A percentile compares a stretch with the other conserved stretches of the same genome.
Evolutionary conservation across 2,797 vertebrate species (phyloP).

Genomic region (Zenarchopterus dispar): DNA sequence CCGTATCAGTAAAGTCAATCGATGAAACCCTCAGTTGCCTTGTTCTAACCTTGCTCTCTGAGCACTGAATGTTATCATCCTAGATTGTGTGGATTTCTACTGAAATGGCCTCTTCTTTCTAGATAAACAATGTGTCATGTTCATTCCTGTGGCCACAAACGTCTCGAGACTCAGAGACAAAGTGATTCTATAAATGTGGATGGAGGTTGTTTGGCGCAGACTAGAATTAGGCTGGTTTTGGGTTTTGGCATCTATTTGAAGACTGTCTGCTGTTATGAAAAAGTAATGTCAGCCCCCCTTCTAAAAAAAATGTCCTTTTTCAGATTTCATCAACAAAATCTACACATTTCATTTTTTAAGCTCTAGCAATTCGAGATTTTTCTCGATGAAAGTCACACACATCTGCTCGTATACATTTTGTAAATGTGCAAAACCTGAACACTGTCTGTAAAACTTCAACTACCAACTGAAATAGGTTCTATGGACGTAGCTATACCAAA

Average conservation of each 20-base stretch:
- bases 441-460: conserved; percentile 84
- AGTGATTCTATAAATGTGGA: background rate
- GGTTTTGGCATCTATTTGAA: conserved; percentile 1
- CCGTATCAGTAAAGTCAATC: conserved; percentile 54
- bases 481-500: conserved; percentile 84
- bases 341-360: conserved; percentile 33
- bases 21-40: conserved; percentile 77
- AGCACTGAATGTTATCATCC: conserved; percentile 77
- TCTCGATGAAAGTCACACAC: conserved; percentile 36
- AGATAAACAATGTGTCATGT: conserved; percentile 56
- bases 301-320: background rate
- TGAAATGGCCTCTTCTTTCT: conserved; percentile 63
- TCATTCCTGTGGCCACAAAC: conserved; percentile 75
- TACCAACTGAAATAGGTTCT: conserved; percentile 81
- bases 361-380: conserved; percentile 36
- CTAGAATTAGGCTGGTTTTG: too few species aligned
- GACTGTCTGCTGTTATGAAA: conserved; percentile 46
- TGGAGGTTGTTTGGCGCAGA: background rate
- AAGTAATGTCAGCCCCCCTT: conserved; percentile 57
- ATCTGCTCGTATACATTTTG: conserved; percentile 42
- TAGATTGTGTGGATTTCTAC: conserved; percentile 78
- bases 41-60: conserved; percentile 70
- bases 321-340: conserved; percentile 1
- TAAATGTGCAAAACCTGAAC: conserved; percentile 58
- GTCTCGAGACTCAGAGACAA: conserved; percentile 33